These are phyloP conservation scores for Elymnias hypermnestra DNA, from an alignment of 1,140 invertebrate genomes.

Conservation along the genomic window DNA sequence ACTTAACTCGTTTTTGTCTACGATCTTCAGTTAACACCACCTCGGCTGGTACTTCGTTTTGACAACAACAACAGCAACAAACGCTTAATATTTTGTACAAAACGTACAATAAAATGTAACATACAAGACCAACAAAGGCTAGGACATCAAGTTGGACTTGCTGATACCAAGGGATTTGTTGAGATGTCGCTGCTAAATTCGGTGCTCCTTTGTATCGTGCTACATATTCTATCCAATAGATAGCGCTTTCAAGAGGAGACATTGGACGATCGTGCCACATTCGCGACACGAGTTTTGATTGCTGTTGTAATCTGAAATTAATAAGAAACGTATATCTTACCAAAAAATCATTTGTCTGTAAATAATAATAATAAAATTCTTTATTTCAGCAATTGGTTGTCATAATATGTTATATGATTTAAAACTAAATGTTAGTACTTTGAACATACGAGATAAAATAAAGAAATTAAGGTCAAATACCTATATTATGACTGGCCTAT, in stretches of 20 bases:
- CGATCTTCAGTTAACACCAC: conserved; percentile 30
- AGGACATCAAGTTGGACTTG: conserved; percentile 80
- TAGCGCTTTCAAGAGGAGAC: conserved; percentile 68
- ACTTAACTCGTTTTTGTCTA: conserved; percentile 56
- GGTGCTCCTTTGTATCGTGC: conserved; percentile 69
- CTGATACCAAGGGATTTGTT: conserved; percentile 78
- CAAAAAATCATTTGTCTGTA: no score
- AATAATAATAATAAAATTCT: no score
- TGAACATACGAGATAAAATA: no score
- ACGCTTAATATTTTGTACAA: conserved; percentile 47
- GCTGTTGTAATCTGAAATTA: conserved; percentile 61
- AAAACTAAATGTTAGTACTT: no score
- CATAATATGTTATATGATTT: no score
- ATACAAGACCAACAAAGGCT: conserved; percentile 51
- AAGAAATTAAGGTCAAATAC: no score
- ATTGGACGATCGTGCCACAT: conserved; percentile 73
- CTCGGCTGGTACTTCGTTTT: conserved; percentile 23
- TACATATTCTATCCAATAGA: conserved; percentile 77
- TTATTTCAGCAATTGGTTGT: no score
- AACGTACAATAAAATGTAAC: conserved; percentile 47
- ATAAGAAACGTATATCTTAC: neutral
- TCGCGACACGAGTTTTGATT: conserved; percentile 60
- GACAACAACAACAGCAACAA: conserved; percentile 53
- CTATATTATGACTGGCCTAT: no score
- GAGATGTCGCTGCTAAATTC: conserved; percentile 62